A percentile compares a stretch with the other conserved stretches of the same genome.
phyloP scores from a whole-genome alignment of 2,113 vertebrate species.

The Pterocles gutturalis region DNA sequence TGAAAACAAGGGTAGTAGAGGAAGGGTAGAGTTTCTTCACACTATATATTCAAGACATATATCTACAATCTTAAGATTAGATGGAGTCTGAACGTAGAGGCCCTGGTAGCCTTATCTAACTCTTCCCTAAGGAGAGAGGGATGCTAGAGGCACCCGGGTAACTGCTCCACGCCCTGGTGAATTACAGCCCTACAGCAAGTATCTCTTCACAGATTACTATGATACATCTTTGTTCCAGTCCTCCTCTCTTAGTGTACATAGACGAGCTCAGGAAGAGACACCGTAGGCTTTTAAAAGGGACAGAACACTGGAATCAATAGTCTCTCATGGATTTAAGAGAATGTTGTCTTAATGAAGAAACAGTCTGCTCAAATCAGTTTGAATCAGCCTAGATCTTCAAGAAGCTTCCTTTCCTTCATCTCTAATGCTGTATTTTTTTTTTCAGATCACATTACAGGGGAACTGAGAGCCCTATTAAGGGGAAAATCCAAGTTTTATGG shows the following conservation, averaged over 20 bases:
- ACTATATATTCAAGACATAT: not conserved
- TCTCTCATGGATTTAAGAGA: not conserved
- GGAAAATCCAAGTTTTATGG: slow-evolving; percentile 60
- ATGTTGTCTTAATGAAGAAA: slow-evolving; percentile 12
- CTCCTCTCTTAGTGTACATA: not conserved
- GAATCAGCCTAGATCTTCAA: not conserved
- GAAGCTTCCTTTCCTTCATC: not conserved
- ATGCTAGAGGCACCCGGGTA: not conserved
- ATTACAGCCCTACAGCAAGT: not conserved
- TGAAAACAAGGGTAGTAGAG: not conserved
- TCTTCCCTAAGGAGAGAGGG: not conserved
- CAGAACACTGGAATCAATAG: not conserved
- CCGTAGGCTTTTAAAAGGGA: not conserved
- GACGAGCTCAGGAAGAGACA: not conserved
- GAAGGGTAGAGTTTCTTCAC: not conserved
- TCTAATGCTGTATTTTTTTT: not conserved
- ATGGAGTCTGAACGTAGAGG: not conserved
- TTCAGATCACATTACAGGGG: slow-evolving; percentile 36
- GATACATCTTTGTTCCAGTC: not conserved
- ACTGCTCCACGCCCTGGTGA: not conserved
- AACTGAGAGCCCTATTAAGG: slow-evolving; percentile 56
- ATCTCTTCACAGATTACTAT: not conserved
- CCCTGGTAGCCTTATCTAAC: not conserved
- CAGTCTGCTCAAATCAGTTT: not conserved
- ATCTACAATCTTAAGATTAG: not conserved